phyloP scores from a whole-genome alignment of 2,797 vertebrate genomes.

The Enteromius anoplus region DNA sequence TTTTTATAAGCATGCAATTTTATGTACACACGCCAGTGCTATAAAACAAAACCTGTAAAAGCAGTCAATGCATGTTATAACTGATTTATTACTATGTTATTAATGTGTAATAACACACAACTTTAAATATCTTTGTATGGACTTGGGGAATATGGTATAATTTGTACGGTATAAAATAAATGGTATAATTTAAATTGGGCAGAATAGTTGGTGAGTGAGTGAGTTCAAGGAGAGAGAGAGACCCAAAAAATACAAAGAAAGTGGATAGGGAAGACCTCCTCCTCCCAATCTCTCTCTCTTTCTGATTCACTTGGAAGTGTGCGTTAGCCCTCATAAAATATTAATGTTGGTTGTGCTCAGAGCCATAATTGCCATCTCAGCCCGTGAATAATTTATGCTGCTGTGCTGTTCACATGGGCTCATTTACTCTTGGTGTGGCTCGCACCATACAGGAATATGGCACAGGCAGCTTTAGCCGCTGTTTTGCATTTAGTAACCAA shows the following conservation, averaged over 20 bases:
- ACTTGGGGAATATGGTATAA: slow-evolving; percentile 15
- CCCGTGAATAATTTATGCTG: slow-evolving; percentile 99
- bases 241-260: slow-evolving; percentile 53
- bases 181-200: slow-evolving; percentile 1
- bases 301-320: slow-evolving; percentile 94
- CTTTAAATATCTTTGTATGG: background rate
- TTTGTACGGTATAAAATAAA: slow-evolving; percentile 8
- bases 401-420: slow-evolving; percentile 91
- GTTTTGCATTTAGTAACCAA: slow-evolving; percentile 91
- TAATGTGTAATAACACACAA: slow-evolving; percentile 22
- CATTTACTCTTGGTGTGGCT: slow-evolving; percentile 88
- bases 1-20: background rate
- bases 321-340: slow-evolving; percentile 99
- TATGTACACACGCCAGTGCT: background rate
- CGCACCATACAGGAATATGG: slow-evolving; percentile 85
- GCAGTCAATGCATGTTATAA: background rate
- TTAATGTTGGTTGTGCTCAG: slow-evolving; percentile 99
- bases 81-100: background rate
- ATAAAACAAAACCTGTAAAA: background rate
- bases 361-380: slow-evolving; percentile 99
- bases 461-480: slow-evolving; percentile 87
- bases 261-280: slow-evolving; percentile 35
- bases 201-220: slow-evolving; percentile 19
- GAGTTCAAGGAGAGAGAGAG: slow-evolving; percentile 36
- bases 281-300: slow-evolving; percentile 64